phyloP scores from a whole-genome alignment of 2,113 vertebrate genomes.

The Plotosus lineatus region DNA sequence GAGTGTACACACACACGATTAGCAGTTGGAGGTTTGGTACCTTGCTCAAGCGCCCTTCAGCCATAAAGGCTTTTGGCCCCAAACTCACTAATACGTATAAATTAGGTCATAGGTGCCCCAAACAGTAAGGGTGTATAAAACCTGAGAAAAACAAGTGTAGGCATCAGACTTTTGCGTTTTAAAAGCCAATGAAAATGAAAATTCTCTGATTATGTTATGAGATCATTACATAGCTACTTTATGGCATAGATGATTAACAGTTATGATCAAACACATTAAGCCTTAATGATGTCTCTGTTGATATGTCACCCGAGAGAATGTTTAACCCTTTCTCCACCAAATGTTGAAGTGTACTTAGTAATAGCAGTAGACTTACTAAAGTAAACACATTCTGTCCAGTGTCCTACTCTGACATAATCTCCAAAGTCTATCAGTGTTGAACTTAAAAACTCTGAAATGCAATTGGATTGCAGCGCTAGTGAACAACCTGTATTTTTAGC shows the following conservation, averaged over 20 bases:
- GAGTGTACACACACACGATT: too few relatives aligned
- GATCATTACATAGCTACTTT: not conserved
- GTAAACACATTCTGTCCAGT: not conserved
- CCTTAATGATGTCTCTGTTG: not conserved
- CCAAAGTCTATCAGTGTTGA: not conserved
- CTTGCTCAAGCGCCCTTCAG: too few relatives aligned
- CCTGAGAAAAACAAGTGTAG: not conserved
- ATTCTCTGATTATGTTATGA: too few relatives aligned
- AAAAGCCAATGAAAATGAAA: not conserved
- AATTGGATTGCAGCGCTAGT: slow-evolving; percentile 5
- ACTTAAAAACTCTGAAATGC: not conserved
- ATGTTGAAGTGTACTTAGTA: slow-evolving; percentile 3
- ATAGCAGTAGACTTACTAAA: not conserved
- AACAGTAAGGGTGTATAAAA: not conserved
- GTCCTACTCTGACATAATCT: not conserved
- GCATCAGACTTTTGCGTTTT: not conserved
- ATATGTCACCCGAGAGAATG: not conserved
- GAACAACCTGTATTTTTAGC: slow-evolving; percentile 43
- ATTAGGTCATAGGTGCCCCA: too few relatives aligned
- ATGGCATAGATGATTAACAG: not conserved
- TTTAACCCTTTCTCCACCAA: not conserved
- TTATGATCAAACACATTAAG: not conserved
- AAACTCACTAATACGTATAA: too few relatives aligned
- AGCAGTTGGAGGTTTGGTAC: too few relatives aligned
- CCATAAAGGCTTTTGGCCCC: too few relatives aligned